Evolutionary conservation across 2,888 invertebrate genomes (phyloP).

Genomic region (Hydrotaea diabolus): DNA sequence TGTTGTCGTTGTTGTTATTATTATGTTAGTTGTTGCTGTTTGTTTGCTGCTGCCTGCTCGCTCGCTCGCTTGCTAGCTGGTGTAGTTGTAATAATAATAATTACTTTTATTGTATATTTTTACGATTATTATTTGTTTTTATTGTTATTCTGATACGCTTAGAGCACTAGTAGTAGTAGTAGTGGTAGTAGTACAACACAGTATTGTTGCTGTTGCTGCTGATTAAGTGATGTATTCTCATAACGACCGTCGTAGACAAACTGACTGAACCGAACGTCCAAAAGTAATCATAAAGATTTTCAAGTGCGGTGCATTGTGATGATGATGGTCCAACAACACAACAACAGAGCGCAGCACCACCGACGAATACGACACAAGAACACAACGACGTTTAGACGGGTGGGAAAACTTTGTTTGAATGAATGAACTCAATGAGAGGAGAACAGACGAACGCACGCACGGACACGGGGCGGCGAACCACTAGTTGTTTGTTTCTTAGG

Average conservation of each 20-base stretch:
- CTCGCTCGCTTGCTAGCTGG: background rate
- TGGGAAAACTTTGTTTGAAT: conserved; percentile 40
- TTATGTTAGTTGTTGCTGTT: conserved; percentile 12
- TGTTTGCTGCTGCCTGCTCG: conserved; percentile 14
- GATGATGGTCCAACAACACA: conserved; percentile 33
- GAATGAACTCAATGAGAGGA: conserved; percentile 17
- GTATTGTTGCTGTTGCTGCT: conserved; percentile 44
- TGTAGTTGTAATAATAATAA: conserved; percentile 67
- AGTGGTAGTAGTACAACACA: conserved; percentile 42
- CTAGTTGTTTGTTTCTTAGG: conserved; percentile 61
- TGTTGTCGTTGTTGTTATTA: conserved; percentile 62
- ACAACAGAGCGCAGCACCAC: conserved; percentile 64
- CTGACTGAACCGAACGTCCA: conserved; percentile 62
- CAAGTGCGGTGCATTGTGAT: conserved; percentile 54
- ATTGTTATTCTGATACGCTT: conserved; percentile 52
- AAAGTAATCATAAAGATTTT: conserved; percentile 66
- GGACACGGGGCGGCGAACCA: conserved; percentile 56
- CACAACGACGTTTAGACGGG: conserved; percentile 40
- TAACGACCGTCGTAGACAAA: conserved; percentile 66
- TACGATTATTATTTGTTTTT: conserved; percentile 63
- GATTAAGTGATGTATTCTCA: conserved; percentile 59
- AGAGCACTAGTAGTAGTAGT: conserved; percentile 39
- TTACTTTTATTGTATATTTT: conserved; percentile 68
- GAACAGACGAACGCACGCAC: background rate
- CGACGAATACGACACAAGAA: conserved; percentile 46